Evolutionary conservation across 2,888 invertebrate species (phyloP), one percentile per base, ranked within the genome.

Genomic region (Aleiodes testaceus): DNA sequence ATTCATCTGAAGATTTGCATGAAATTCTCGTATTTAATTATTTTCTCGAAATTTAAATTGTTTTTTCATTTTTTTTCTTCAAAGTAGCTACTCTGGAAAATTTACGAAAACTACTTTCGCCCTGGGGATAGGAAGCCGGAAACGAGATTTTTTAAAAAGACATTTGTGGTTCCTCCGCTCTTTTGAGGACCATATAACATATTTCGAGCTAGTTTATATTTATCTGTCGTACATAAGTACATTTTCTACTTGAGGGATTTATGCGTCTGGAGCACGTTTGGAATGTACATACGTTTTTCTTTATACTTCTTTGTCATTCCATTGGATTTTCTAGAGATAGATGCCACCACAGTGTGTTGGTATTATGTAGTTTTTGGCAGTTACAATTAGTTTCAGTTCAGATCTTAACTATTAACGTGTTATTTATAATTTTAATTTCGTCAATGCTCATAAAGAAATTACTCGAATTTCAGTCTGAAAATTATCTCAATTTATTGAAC

Each of bases 251-350:
- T 78, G 82, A 83, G 79, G 80, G 84, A 84, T 82, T 84, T 84
- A 84, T 82, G 81, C 78, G 82, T 84, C 83, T 84, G 82, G 80
- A 80, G 80, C 80, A 79, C 79, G 74, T 75, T 55, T 42, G 75
- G 79, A 81, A 79, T 79, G 73, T 68, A 68, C 75, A 78, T 74
- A 30, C n/a, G 26, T 55, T 55, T 77, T 79, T 80, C 79, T 81
- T 80, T 79, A 78, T 79, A 75, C 73, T 76, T 74, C 69, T 72
- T 74, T 67, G 66, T 53, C 53, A 49, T 63, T 53, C 50, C 52
- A 45, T 63, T 70, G 36, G 36, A 66, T 66, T 18, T 71, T 71
- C 71, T 5, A 36, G 36, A 36, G 36, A 36, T 36, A 36, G 55
- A 30, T 55, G 30, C 55, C 30, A n/a, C n/a, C n/a, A n/a, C n/a